Percentiles rank a stretch among this genome's conserved stretches.
These are phyloP conservation scores for Bos javanicus DNA, from an alignment of 2,113 vertebrate species.

Conservation along the genomic window DNA sequence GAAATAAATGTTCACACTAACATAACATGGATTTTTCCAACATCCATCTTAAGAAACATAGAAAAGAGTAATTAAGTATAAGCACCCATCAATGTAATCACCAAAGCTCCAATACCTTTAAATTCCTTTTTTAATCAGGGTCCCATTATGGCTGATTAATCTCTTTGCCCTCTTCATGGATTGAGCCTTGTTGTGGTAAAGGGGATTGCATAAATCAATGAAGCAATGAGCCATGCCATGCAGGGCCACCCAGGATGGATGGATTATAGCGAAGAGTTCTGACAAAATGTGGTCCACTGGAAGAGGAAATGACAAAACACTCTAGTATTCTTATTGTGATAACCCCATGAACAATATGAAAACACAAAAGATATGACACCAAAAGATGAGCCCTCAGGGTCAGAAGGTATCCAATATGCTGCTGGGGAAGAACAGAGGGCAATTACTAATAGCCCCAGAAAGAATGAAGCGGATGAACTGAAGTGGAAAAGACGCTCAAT, in stretches of 20 bases:
- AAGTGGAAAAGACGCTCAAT: neutral
- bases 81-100: neutral
- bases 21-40: neutral
- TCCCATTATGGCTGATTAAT: neutral
- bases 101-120: neutral
- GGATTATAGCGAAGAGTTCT: neutral
- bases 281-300: neutral
- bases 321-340: neutral
- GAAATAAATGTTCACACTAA: neutral
- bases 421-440: neutral
- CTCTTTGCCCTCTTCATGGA: neutral
- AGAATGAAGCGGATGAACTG: neutral
- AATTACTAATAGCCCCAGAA: neutral
- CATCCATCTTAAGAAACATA: neutral
- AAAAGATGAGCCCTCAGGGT: neutral
- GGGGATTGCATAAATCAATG: neutral
- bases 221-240: neutral
- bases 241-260: neutral
- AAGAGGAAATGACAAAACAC: neutral
- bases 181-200: neutral
- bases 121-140: neutral
- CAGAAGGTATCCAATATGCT: neutral
- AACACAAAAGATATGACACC: neutral
- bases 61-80: neutral
- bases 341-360: neutral